A percentile compares a stretch with the other conserved stretches of the same genome.
phyloP scores from a whole-genome alignment of 1,140 invertebrate genomes.

The Muscidifurax raptorellus region DNA sequence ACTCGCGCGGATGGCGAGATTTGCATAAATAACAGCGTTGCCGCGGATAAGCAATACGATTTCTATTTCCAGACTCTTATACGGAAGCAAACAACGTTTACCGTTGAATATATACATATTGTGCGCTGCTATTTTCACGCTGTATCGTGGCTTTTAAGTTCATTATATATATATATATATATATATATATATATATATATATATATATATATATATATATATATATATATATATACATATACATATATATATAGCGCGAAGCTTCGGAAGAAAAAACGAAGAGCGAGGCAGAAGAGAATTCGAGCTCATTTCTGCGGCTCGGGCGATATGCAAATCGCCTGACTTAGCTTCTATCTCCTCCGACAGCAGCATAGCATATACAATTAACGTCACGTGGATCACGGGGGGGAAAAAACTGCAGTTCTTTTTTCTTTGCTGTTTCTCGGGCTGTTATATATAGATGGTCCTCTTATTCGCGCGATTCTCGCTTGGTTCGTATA shows the following conservation, averaged over 20 bases:
- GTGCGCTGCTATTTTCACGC: neutral
- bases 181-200: no score
- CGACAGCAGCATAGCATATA: neutral
- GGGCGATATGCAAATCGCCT: constrained; percentile 15
- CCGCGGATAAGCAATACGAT: no score
- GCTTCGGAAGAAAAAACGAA: neutral
- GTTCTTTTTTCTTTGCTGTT: constrained; percentile 18
- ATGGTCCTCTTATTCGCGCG: no score
- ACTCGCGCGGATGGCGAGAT: neutral
- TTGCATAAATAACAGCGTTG: no score
- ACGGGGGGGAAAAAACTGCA: neutral
- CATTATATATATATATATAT: no score
- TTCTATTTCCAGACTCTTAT: no score
- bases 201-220: no score
- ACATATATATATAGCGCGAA: no score
- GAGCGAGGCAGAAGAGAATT: constrained; percentile 2
- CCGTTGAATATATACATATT: no score
- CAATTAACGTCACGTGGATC: constrained; percentile 25
- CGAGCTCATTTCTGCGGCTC: constrained; percentile 15
- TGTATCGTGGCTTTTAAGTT: no score
- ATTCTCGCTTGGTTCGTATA: no score
- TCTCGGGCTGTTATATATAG: neutral
- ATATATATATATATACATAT: no score
- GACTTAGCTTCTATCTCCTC: neutral
- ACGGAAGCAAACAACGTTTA: neutral